Percentiles rank a stretch among this genome's conserved stretches.
phyloP scores from a whole-genome alignment of 2,888 invertebrate genomes.

The Ariolimax columbianus region DNA sequence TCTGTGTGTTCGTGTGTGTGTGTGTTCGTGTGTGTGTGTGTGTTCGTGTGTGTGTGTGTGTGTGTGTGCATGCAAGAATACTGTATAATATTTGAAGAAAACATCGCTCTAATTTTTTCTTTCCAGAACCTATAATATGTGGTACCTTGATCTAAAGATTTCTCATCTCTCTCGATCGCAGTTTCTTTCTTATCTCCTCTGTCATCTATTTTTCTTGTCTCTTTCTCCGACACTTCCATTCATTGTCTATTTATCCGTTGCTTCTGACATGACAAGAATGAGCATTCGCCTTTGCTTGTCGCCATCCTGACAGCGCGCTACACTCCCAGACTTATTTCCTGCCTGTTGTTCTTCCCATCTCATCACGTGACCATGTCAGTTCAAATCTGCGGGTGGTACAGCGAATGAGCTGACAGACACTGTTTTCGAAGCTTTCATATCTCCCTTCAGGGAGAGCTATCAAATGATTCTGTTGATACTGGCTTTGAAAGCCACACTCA shows the following conservation, averaged over 20 bases:
- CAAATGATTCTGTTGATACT: constrained; percentile 20
- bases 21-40: too few relatives aligned
- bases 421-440: constrained; percentile 29
- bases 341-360: background rate
- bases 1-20: too few relatives aligned
- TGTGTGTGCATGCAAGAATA: too few relatives aligned
- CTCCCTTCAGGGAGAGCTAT: constrained; percentile 6
- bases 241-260: background rate
- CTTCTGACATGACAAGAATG: background rate
- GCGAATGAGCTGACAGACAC: constrained; percentile 23
- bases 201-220: background rate
- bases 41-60: too few relatives aligned
- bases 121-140: too few relatives aligned
- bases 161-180: too few relatives aligned
- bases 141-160: too few relatives aligned
- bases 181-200: too few relatives aligned
- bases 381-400: background rate
- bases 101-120: too few relatives aligned
- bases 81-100: too few relatives aligned
- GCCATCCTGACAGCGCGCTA: background rate
- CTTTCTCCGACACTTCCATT: background rate
- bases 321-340: background rate
- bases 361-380: background rate
- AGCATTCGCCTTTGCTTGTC: background rate
- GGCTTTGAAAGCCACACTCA: background rate